A percentile compares a stretch with the other conserved stretches of the same genome.
Evolutionary conservation across 2,888 invertebrate genomes (phyloP).

Genomic region (Trimorus sp.): DNA sequence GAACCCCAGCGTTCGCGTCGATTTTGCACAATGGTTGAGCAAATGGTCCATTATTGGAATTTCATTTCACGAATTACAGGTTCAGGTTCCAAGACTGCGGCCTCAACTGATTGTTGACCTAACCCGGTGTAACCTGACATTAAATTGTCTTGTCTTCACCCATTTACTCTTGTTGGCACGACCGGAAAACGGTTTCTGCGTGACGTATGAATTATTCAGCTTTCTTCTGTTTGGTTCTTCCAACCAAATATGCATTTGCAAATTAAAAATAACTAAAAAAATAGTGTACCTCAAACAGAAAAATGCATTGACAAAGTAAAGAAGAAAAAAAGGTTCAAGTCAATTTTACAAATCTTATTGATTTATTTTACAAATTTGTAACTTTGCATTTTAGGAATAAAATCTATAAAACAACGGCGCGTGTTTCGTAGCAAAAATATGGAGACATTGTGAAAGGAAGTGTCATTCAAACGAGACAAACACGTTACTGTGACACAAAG

Average conservation of each 20-base stretch:
- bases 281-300: too few species aligned
- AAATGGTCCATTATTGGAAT: too few species aligned
- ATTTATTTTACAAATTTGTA: neutral
- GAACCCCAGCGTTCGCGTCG: too few species aligned
- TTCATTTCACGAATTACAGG: too few species aligned
- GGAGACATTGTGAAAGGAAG: constrained; percentile 54
- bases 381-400: neutral
- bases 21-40: too few species aligned
- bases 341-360: too few species aligned
- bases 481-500: constrained; percentile 50
- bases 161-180: constrained; percentile 35
- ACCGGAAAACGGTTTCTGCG: constrained; percentile 30
- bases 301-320: too few species aligned
- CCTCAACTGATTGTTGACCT: too few species aligned
- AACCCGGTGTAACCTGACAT: too few species aligned
- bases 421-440: constrained; percentile 47
- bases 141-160: constrained; percentile 1
- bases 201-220: constrained; percentile 44
- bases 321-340: too few species aligned
- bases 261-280: too few species aligned
- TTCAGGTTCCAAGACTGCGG: too few species aligned
- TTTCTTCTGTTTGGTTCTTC: neutral
- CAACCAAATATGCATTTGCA: constrained; percentile 14
- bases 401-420: constrained; percentile 44
- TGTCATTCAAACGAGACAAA: constrained; percentile 61